These are phyloP conservation scores for Orius insidiosus DNA, from an alignment of 1,140 invertebrate species.

Conservation along the genomic window DNA sequence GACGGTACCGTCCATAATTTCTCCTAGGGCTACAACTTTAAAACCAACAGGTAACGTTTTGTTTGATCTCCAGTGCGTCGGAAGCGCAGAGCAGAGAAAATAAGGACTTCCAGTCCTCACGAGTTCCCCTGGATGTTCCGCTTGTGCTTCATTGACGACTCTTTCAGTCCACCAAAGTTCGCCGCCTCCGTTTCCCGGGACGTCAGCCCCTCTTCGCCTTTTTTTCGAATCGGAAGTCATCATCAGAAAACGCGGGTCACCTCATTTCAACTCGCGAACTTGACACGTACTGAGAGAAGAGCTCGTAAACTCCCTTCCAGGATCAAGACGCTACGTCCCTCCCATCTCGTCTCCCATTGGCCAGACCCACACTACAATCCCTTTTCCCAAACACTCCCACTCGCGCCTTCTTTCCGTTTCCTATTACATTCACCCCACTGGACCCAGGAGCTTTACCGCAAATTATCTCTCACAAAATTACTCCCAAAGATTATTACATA, in stretches of 20 bases:
- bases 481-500: too few species aligned
- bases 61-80: conserved; percentile 92
- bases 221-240: conserved; percentile 18
- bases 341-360: too few species aligned
- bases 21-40: conserved; percentile 75
- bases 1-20: conserved; percentile 79
- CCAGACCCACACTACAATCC: too few species aligned
- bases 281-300: too few species aligned
- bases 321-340: too few species aligned
- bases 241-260: neutral
- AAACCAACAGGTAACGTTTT: conserved; percentile 88
- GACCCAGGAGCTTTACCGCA: too few species aligned
- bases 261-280: too few species aligned
- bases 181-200: conserved; percentile 19
- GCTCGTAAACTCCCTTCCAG: too few species aligned
- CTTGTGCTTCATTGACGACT: conserved; percentile 55
- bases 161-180: conserved; percentile 55
- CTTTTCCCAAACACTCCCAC: too few species aligned
- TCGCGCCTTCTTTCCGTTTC: too few species aligned
- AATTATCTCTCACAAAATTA: too few species aligned
- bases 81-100: conserved; percentile 76
- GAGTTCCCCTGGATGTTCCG: conserved; percentile 64
- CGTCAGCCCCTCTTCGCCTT: conserved; percentile 15
- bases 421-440: too few species aligned
- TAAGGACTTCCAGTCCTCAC: conserved; percentile 77